Conservation (phyloP, 2,113 vertebrate species). For the Tragelaphus strepsiceros region DNA sequence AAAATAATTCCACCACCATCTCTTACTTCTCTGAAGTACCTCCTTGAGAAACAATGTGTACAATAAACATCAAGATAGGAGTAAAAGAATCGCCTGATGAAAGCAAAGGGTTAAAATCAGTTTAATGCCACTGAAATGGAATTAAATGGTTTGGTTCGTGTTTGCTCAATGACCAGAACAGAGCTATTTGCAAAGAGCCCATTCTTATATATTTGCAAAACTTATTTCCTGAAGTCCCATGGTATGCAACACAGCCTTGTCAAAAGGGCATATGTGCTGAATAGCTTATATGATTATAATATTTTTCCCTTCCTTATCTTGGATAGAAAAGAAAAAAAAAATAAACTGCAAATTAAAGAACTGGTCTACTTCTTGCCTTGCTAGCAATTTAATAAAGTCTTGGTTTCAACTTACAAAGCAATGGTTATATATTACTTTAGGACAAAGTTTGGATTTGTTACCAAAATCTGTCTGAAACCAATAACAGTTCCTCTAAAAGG, state of each 20-base stretch:
- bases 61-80: not conserved
- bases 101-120: constrained; percentile 1
- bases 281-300: not conserved
- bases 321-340: not conserved
- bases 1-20: not conserved
- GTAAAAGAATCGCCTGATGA: not conserved
- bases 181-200: not conserved
- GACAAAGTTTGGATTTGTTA: not conserved
- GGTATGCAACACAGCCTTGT: not conserved
- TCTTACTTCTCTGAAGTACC: not conserved
- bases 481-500: not conserved
- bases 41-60: not conserved
- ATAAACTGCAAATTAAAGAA: not conserved
- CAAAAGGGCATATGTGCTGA: not conserved
- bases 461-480: not conserved
- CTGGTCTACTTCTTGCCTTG: not conserved
- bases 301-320: not conserved
- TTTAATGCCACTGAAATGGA: not conserved
- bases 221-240: not conserved
- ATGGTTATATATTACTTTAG: not conserved
- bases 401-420: not conserved
- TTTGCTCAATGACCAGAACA: not conserved
- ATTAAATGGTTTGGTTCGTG: not conserved
- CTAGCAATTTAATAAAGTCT: not conserved
- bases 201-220: not conserved